Evolutionary conservation across 37 sponge, comb jelly and placozoan species (phyloP), one percentile per base, ranked within the genome.

Genomic region (Chondrilla cf. caribensis): DNA sequence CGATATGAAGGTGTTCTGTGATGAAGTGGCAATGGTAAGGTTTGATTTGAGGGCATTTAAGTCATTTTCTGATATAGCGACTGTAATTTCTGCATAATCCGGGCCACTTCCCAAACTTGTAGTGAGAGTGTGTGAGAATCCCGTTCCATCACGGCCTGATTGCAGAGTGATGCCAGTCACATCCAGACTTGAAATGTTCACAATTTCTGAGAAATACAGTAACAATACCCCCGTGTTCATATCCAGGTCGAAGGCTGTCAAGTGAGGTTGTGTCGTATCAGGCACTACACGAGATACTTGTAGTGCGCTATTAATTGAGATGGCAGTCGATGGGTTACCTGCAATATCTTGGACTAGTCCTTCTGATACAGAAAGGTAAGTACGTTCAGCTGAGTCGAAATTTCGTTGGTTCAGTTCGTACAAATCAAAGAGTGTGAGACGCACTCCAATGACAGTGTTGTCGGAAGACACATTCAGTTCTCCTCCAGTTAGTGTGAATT

Each of bases 181-280:
- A 81, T 92, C 84, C 0, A 96, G 66, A 22, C 88, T 67, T 18
- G 51, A 21, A 32, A 91, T 81, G 47, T 95, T 77, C 15, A 91
- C 87, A 21, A 91, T 96, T 70, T 96, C 96, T 83, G 92, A 93
- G 81, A 96, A 96, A 21, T 85, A 83, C 19, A 96, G 85, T 17
- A 55, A 77, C 0, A 96, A 68, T 18, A 40, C 22, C 54, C 88
- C 89, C 26, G 84, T 72, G 1, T 90, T 93, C 51, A 96, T 47
- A 77, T 96, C 87, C n/a, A 96, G 84, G 25, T 81, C 57, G 66
- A 96, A 96, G 19, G 25, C 44, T 59, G 82, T 73, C 60, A 96
- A 62, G 0, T 85, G 42, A 0, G 96, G 91, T 15, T 85, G 81
- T 19, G 86, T 82, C 18, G 77, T 42, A 47, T 95, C 96, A 4